Evolutionary conservation across 2,797 vertebrate genomes (phyloP).

Genomic region (Basileuterus tristriatus): DNA sequence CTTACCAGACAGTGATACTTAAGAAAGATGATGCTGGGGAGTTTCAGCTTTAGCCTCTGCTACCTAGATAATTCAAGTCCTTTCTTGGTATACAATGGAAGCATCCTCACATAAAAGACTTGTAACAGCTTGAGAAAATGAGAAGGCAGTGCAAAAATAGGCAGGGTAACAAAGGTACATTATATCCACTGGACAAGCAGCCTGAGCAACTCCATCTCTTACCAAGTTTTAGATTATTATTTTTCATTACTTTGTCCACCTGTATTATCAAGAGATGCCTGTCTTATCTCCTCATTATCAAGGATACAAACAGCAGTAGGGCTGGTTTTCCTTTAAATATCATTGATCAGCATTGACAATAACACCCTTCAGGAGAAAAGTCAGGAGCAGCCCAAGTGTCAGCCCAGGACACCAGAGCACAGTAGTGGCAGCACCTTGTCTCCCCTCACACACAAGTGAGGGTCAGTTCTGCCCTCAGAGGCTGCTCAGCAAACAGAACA

Average conservation of each 20-base stretch:
- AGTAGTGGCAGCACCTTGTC: not conserved
- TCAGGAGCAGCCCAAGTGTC: not conserved
- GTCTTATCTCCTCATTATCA: not conserved
- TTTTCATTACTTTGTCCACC: not conserved
- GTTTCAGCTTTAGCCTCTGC: not conserved
- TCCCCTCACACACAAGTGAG: not conserved
- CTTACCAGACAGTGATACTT: slow-evolving; percentile 5
- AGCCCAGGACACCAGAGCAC: not conserved
- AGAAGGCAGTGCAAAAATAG: not conserved
- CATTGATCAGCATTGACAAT: not conserved
- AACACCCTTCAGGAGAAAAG: not conserved
- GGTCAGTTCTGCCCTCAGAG: not conserved
- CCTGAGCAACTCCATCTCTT: not conserved
- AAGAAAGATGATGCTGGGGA: slow-evolving; percentile 13
- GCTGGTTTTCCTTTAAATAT: not conserved
- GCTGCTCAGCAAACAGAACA: not conserved
- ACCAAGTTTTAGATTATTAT: not conserved
- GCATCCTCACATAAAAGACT: not conserved
- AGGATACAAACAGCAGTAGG: not conserved
- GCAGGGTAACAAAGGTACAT: not conserved
- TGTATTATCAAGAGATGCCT: not conserved
- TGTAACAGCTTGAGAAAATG: not conserved
- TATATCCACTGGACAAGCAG: not conserved
- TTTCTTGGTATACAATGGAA: not conserved
- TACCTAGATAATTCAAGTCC: not conserved